Evolutionary conservation across 2,113 vertebrate species (phyloP), one percentile per base, ranked within the genome.

Genomic region (Nannospalax galili): DNA sequence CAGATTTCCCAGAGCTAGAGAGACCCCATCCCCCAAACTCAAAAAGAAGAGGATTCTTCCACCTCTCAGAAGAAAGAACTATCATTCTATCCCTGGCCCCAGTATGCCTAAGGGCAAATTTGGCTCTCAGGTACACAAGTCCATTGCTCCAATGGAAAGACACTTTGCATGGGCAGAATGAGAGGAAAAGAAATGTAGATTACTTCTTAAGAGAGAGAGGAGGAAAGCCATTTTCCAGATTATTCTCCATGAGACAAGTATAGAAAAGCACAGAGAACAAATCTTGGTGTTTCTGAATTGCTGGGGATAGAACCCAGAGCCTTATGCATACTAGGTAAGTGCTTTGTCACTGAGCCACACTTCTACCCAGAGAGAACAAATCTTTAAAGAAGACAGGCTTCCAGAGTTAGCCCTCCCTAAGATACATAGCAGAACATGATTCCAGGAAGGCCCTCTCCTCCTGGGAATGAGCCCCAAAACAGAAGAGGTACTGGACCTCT

Each of bases 41-140:
- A 94, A 93, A 95, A 95, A 75, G 32, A 79, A 60, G 65, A 85
- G 60, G 77, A 72, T 87, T 93, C 84, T 89, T 73, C n/a, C 77
- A 32, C 35, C 4, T 52, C 24, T 40, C 45, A 74, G 42, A n/a
- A 67, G 37, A 77, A 74, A 91, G n/a, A n/a, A 56, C 14, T 62
- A 72, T 56, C 73, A 75, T 92, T 88, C 62, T 88, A 56, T 93
- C 58, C n/a, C 62, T 73, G 75, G 35, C 12, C 30, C 45, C 35
- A 80, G 56, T 69, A 85, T 84, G 84, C n/a, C 82, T 60, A 94
- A 92, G 69, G 67, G 81, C 87, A 74, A 81, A 92, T 74, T 67
- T 91, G 42, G 78, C 37, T 69, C 22, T 93, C 6, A 45, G 69
- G 79, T 62, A 74, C 17, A 45, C 30, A n/a, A 32, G 85, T 90